phyloP scores from a whole-genome alignment of 2,113 vertebrate genomes.

The Otocyon megalotis region DNA sequence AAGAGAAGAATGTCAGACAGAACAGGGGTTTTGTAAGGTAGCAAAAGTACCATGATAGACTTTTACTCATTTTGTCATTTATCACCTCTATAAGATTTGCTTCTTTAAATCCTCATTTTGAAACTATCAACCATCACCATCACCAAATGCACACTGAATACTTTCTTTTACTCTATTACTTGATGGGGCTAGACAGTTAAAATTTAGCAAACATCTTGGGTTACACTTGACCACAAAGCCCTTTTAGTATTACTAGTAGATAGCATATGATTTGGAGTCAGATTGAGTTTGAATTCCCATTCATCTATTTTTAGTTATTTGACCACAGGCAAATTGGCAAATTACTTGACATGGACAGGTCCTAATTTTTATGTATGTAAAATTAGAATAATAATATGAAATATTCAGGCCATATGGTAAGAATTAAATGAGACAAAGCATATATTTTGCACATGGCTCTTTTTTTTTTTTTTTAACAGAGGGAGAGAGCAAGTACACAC shows the following conservation, averaged over 20 bases:
- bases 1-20: not conserved
- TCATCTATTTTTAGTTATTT: not conserved
- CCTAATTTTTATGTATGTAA: not conserved
- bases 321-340: not conserved
- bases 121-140: not conserved
- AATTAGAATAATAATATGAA: not conserved
- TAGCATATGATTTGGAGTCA: not conserved
- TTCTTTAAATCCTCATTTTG: not conserved
- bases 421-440: not conserved
- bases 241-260: not conserved
- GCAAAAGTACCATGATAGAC: not conserved
- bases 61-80: not conserved
- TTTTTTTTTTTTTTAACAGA: not conserved
- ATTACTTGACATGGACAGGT: not conserved
- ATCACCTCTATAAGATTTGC: not conserved
- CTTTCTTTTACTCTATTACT: not conserved
- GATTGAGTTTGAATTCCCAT: not conserved
- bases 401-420: not conserved
- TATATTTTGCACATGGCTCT: not conserved
- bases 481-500: not conserved
- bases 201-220: not conserved
- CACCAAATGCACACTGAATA: not conserved
- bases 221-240: not conserved
- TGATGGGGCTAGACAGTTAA: not conserved
- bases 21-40: not conserved